Conservation (phyloP, 2,888 invertebrate genomes). For the Formica aserva region DNA sequence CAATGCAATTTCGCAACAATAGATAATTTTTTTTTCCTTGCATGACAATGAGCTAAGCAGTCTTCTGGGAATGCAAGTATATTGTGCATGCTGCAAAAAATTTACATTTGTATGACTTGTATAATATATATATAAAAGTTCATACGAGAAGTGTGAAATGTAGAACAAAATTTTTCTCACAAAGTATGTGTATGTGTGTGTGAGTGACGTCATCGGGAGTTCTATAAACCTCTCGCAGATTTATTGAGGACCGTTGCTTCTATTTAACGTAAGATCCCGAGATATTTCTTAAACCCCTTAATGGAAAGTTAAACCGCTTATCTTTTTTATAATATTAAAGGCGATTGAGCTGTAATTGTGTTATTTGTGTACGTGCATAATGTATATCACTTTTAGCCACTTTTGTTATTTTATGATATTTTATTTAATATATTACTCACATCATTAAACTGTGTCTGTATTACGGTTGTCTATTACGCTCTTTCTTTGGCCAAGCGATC, state of each 20-base stretch:
- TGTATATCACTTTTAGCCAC: background rate
- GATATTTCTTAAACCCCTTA: background rate
- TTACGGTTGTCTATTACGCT: background rate
- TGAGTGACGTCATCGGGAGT: background rate
- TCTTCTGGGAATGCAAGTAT: background rate
- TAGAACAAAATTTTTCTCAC: constrained; percentile 25
- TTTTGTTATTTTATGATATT: background rate
- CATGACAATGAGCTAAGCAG: background rate
- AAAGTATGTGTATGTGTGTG: background rate
- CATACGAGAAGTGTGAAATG: constrained; percentile 7
- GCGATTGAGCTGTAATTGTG: background rate
- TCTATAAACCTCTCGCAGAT: constrained; percentile 1
- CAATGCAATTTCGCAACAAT: background rate
- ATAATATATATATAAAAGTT: constrained; percentile 1
- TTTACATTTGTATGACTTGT: background rate
- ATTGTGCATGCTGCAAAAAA: background rate
- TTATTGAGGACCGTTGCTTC: constrained; percentile 1
- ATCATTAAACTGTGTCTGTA: background rate
- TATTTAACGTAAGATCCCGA: background rate
- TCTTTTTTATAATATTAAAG: background rate
- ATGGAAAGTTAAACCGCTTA: background rate
- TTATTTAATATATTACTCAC: background rate
- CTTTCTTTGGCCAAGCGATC: constrained; percentile 1
- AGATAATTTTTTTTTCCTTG: background rate
- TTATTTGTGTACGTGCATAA: background rate